phyloP scores from a whole-genome alignment of 2,113 vertebrate species.

The Monopterus albus region DNA sequence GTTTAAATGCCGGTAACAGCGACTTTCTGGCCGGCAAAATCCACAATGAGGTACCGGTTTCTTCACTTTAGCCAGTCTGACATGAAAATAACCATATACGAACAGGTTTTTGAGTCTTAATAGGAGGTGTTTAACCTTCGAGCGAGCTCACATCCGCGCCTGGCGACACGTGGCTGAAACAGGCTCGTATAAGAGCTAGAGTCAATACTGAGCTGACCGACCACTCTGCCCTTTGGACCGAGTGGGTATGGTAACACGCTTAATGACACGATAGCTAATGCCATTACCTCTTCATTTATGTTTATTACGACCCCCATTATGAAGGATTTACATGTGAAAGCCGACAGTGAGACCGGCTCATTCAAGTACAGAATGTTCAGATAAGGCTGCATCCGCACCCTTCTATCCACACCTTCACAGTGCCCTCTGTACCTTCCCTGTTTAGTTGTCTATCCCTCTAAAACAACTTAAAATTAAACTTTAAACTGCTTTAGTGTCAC shows the following conservation, averaged over 20 bases:
- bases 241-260: neutral
- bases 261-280: fast-evolving
- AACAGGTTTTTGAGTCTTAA: neutral
- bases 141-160: conserved; percentile 42
- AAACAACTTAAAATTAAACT: too few species aligned
- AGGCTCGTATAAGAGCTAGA: conserved; percentile 8
- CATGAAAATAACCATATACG: fast-evolving
- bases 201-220: neutral
- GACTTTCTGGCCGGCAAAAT: conserved; percentile 33
- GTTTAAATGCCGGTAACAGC: conserved; percentile 68
- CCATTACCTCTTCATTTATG: too few species aligned
- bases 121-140: neutral
- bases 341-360: neutral
- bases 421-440: too few species aligned
- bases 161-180: conserved; percentile 69
- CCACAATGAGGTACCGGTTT: conserved; percentile 57
- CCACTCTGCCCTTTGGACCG: neutral
- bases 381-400: neutral
- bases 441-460: too few species aligned
- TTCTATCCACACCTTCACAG: too few species aligned
- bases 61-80: neutral
- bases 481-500: too few species aligned
- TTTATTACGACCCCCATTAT: neutral
- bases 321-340: neutral
- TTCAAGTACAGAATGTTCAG: conserved; percentile 30